Evolutionary conservation across 2,113 vertebrate genomes (phyloP).

Genomic region (Dascyllus trimaculatus): DNA sequence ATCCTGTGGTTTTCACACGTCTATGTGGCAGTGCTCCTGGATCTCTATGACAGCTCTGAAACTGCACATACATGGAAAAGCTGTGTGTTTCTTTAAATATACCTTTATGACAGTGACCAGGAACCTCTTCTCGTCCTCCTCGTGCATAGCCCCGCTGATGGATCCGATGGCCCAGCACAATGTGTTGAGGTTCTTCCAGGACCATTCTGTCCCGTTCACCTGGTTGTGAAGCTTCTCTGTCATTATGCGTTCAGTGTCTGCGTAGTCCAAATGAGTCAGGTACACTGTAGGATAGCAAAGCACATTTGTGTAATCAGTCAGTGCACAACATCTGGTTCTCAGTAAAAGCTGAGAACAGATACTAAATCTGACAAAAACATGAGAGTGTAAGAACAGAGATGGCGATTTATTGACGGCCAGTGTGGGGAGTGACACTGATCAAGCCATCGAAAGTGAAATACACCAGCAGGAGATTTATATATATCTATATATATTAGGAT

Average conservation of each 20-base stretch:
- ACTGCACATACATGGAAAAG: neutral
- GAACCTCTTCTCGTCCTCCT: constrained; percentile 98
- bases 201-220: constrained; percentile 98
- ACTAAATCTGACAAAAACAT: too few species aligned
- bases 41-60: neutral
- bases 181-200: constrained; percentile 99
- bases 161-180: constrained; percentile 99
- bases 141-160: constrained; percentile 98
- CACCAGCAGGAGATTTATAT: too few species aligned
- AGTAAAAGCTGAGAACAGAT: neutral
- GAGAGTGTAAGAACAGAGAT: too few species aligned
- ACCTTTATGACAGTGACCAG: constrained; percentile 99
- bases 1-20: too few species aligned
- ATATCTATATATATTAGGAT: neutral
- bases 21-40: too few species aligned
- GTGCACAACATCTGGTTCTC: neutral
- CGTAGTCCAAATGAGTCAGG: constrained; percentile 98
- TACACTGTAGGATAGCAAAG: constrained; percentile 87
- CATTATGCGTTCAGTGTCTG: constrained; percentile 98
- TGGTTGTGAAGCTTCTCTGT: constrained; percentile 99
- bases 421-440: too few species aligned
- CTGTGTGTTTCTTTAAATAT: neutral
- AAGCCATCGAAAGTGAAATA: too few species aligned
- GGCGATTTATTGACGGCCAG: too few species aligned
- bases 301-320: neutral